Evolutionary conservation across 2,113 vertebrate genomes (phyloP).

Genomic region (Myrmecobius fasciatus): DNA sequence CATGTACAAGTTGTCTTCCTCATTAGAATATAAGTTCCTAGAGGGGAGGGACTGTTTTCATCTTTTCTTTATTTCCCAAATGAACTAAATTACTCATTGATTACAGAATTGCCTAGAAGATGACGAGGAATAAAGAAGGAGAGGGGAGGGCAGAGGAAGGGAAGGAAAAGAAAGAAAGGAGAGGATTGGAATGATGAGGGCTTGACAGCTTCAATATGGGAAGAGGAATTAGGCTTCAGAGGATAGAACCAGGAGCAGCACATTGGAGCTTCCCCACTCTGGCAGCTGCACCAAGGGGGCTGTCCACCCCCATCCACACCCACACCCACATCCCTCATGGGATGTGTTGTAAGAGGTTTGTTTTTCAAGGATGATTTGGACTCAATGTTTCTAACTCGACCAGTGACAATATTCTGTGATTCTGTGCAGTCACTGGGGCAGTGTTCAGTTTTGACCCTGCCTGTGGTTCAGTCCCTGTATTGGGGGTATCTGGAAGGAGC

Average conservation of each 20-base stretch:
- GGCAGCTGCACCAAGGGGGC: not conserved
- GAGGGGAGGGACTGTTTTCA: not conserved
- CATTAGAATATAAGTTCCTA: not conserved
- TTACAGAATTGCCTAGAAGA: constrained; percentile 21
- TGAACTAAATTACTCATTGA: not conserved
- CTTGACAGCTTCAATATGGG: not conserved
- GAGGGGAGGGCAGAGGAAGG: not conserved
- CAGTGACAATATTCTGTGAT: not conserved
- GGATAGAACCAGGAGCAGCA: not conserved
- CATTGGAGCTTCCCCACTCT: not conserved
- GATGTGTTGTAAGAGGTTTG: not conserved
- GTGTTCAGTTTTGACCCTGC: not conserved
- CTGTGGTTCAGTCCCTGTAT: not conserved
- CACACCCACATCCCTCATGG: too few species aligned
- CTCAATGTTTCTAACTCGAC: not conserved
- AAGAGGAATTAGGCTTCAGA: not conserved
- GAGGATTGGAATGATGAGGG: not conserved
- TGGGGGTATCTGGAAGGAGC: not conserved
- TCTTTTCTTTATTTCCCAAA: not conserved
- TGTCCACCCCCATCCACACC: not conserved
- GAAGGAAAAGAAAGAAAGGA: not conserved
- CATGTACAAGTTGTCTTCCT: not conserved
- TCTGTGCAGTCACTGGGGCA: not conserved
- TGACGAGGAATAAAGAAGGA: not conserved
- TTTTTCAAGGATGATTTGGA: not conserved